phyloP scores from a whole-genome alignment of 2,113 vertebrate genomes.

The Alligator sinensis region DNA sequence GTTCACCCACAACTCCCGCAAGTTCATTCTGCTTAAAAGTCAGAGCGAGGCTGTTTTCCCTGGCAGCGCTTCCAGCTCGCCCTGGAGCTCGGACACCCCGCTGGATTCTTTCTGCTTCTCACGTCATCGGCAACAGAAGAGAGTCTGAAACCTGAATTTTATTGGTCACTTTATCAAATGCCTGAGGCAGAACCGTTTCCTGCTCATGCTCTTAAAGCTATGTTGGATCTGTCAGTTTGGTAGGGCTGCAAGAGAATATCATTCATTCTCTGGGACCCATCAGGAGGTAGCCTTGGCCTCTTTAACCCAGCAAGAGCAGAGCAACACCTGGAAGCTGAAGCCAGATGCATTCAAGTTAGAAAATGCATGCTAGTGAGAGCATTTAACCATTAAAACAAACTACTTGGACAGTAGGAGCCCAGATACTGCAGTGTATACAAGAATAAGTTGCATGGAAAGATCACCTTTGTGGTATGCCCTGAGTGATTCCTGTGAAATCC shows the following conservation, averaged over 20 bases:
- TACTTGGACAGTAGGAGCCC: not conserved
- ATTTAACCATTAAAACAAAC: not conserved
- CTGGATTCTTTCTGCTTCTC: not conserved
- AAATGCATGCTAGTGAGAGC: not conserved
- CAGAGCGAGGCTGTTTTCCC: not conserved
- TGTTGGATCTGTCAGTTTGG: not conserved
- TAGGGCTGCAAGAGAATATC: not conserved
- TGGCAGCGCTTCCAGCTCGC: not conserved
- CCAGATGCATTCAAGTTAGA: not conserved
- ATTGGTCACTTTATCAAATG: rapidly evolving
- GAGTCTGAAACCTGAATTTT: not conserved
- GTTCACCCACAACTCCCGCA: not conserved
- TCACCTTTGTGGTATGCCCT: too few species aligned
- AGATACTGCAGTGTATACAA: too few species aligned
- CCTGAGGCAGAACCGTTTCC: not conserved
- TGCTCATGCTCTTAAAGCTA: not conserved
- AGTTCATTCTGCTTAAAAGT: not conserved
- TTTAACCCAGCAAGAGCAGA: not conserved
- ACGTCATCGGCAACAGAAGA: not conserved
- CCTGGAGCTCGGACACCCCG: not conserved
- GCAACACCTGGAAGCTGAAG: not conserved
- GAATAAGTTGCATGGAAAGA: too few species aligned
- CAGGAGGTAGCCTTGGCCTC: not conserved
- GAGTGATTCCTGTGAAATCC: not conserved
- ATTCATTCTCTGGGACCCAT: not conserved